Base-by-base conservation (phyloP, 2,888 invertebrate genomes). In the Craniophora ligustri region DNA sequence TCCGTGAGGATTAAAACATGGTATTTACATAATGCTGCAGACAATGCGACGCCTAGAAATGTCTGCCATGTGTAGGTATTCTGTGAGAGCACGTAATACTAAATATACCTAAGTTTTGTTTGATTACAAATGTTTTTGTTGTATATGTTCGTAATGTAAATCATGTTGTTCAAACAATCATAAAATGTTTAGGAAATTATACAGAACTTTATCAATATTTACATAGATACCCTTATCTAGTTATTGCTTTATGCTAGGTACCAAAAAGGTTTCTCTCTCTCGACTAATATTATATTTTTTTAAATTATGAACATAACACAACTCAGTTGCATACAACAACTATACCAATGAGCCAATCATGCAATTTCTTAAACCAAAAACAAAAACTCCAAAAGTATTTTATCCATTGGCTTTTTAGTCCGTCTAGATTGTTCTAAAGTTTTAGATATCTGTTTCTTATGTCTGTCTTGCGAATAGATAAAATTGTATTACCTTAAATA, bases 11-110 rank as follows among this genome's bases (percentile, higher is more conserved):
- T 88, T 89, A 86, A 87, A 87, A 84, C 69, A 76, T 63, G 67
- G n/a, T 77, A 83, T 86, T 84, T 85, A 84, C 85, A 85, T 87
- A 86, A 88, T 84, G 79, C 47, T 65, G 71, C 80, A 90, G 91
- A 89, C 89, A 76, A 78, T 71, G 74, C 60, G 89, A 79, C 89
- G 88, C 87, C 88, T 34, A 48, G 62, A 67, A 69, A 64, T 78
- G 61, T 76, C 70, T 67, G 68, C 70, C 66, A 69, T 68, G 68
- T 58, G 61, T 67, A 66, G 66, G 70, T 76, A 66, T 67, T 70
- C 67, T 70, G 71, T 71, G 47, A 38, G 36, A 30, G 41, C 71
- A 72, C 72, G 71, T 66, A 65, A 64, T 64, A 50, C 62, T 50
- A 34, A 40, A 50, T 60, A 67, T 64, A 47, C 59, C 47, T 71